Base-by-base conservation (phyloP, 2,797 vertebrate species). In the Coregonus ussuriensis region DNA sequence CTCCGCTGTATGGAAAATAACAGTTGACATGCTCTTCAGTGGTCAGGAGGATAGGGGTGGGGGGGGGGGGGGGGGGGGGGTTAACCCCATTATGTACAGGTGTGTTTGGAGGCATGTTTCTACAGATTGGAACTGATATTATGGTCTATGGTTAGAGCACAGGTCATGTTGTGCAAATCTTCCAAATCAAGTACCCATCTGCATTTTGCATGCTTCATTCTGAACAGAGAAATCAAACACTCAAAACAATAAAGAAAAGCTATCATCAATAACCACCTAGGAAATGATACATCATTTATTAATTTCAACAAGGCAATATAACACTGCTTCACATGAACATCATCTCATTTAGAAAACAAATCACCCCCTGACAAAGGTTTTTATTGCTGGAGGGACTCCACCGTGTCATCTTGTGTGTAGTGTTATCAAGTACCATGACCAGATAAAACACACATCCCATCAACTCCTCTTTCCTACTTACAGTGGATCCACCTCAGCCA, bases 91-190 rank as follows among this genome's bases (percentile, higher is more conserved):
- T 41, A 41, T 47, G 41, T 47, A 47, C 9, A 47, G 41, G 41
- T 47, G 41, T 47, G 41, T 47, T 47, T 25, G 25, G 25, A 25
- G 25, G 25, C 25, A 25, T 25, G 25, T 25, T 25, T 25, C 25
- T 25, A 25, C 25, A 25, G 25, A 25, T 25, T 25, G 53, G 73
- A 89, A 82, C 82, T 72, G 21, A 62, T 62, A 25, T 62, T 25
- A 62, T n/a, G 0, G 16, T 6, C 1, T 25, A n/a, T 72, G 79
- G 72, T 77, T 86, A 89, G 87, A 84, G 68, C 59, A 62, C 56
- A 81, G 83, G 78, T 75, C 53, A 79, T 72, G 71, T 91, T 92
- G 91, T 92, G 90, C 91, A 90, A 91, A 89, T 90, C 85, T 88
- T 88, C 89, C 72, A 72, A 79, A 82, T 89, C 79, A 81, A 88